These are phyloP conservation scores for Galemys pyrenaicus DNA, from an alignment of 2,113 vertebrate genomes.

Conservation along the genomic window DNA sequence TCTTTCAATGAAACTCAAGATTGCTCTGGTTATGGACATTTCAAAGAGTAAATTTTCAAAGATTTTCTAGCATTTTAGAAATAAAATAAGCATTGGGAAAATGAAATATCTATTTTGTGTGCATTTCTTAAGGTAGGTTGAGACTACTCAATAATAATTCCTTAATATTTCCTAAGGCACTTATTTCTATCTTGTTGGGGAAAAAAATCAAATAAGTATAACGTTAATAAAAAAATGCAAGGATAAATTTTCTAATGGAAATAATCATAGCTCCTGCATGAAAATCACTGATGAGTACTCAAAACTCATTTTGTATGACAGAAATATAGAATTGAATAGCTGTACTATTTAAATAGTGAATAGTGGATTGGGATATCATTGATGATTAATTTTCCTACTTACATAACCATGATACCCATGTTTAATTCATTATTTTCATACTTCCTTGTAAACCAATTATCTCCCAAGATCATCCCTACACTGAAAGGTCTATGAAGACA, in stretches of 20 bases:
- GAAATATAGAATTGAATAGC: not conserved
- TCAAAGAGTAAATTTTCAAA: not conserved
- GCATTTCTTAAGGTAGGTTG: not conserved
- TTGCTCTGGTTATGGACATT: not conserved
- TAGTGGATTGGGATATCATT: not conserved
- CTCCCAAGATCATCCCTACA: not conserved
- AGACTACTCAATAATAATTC: not conserved
- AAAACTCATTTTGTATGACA: not conserved
- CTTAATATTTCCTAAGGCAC: not conserved
- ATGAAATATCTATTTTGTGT: not conserved
- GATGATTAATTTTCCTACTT: not conserved
- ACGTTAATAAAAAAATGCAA: not conserved
- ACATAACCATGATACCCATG: not conserved
- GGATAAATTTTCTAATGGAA: not conserved
- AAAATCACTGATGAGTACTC: not conserved
- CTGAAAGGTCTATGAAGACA: not conserved
- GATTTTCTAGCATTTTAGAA: not conserved
- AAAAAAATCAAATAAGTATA: conserved; percentile 1
- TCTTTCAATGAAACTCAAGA: not conserved
- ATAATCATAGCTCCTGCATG: not conserved
- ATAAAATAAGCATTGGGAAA: not conserved
- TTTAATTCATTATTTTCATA: not conserved
- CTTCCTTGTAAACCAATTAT: not conserved
- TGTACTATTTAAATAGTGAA: not conserved
- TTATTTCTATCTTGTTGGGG: not conserved